Percentiles rank a stretch among this genome's conserved stretches.
Evolutionary conservation across 2,888 invertebrate species (phyloP).

Genomic region (Amiota minor): DNA sequence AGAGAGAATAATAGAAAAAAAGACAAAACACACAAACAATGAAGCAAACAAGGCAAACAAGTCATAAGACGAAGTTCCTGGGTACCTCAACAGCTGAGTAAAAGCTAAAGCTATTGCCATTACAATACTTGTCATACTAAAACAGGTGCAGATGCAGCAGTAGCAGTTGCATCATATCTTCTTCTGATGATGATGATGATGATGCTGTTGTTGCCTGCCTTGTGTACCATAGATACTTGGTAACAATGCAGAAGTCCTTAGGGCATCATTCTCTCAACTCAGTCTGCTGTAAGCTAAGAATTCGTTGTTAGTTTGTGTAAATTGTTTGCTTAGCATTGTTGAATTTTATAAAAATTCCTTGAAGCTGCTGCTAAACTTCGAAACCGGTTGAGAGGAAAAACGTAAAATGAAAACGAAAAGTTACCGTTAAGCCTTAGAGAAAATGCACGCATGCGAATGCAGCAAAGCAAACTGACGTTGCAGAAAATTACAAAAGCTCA

Average conservation of each 20-base stretch:
- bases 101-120: too few species aligned
- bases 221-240: too few species aligned
- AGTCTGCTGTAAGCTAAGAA: not conserved
- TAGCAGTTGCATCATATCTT: too few species aligned
- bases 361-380: not conserved
- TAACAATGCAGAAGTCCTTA: not conserved
- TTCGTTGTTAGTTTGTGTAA: not conserved
- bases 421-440: conserved; percentile 16
- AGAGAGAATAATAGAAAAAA: too few species aligned
- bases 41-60: conserved; percentile 14
- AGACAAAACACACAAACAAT: too few species aligned
- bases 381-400: not conserved
- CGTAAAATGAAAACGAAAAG: not conserved
- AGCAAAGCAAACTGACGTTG: conserved; percentile 7
- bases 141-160: too few species aligned
- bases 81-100: too few species aligned
- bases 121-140: too few species aligned
- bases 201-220: too few species aligned
- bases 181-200: too few species aligned
- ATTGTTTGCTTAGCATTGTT: conserved; percentile 16
- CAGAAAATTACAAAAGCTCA: conserved; percentile 16
- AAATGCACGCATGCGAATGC: not conserved
- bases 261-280: not conserved
- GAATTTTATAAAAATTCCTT: conserved; percentile 10
- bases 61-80: not conserved